Evolutionary conservation across 37 sponge, comb jelly and placozoan species (phyloP), one percentile per base, ranked within the genome.

Genomic region (Dysidea cf. avara): DNA sequence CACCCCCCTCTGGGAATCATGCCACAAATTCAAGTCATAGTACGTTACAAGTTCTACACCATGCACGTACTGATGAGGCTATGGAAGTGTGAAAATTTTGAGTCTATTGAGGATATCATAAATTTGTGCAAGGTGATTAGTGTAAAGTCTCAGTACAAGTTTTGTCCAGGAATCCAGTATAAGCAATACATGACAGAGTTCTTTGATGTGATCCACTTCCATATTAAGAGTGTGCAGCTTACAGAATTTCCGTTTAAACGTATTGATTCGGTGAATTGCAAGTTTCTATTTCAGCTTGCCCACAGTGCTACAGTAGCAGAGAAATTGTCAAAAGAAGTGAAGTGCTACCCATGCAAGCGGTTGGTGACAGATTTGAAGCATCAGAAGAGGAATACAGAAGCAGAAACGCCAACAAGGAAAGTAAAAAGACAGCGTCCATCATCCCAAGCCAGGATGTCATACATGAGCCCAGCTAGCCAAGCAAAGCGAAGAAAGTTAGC

Each of bases 11-110:
- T n/a, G n/a, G n/a, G n/a, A n/a, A n/a, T n/a, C n/a, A n/a, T n/a
- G n/a, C n/a, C n/a, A n/a, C n/a, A n/a, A n/a, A n/a, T n/a, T n/a
- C n/a, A n/a, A n/a, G n/a, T n/a, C n/a, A n/a, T n/a, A n/a, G n/a
- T n/a, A n/a, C n/a, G n/a, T n/a, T n/a, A n/a, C n/a, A n/a, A n/a
- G n/a, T n/a, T n/a, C n/a, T n/a, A n/a, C n/a, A n/a, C n/a, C n/a
- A n/a, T n/a, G n/a, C n/a, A n/a, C n/a, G n/a, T n/a, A n/a, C n/a
- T n/a, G n/a, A n/a, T n/a, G n/a, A n/a, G n/a, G n/a, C n/a, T n/a
- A n/a, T n/a, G n/a, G 46, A 47, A 73, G 57, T 60, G 39, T 16
- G 74, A 61, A 73, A 73, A 18, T 28, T 60, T 73, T 22, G 12
- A 16, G 17, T 24, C 74, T n/a, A 22, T 6, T 73, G 61, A 73